Evolutionary conservation across 2,888 invertebrate genomes (phyloP), one percentile per base, ranked within the genome.

Genomic region (Didymodactylos carnosus): DNA sequence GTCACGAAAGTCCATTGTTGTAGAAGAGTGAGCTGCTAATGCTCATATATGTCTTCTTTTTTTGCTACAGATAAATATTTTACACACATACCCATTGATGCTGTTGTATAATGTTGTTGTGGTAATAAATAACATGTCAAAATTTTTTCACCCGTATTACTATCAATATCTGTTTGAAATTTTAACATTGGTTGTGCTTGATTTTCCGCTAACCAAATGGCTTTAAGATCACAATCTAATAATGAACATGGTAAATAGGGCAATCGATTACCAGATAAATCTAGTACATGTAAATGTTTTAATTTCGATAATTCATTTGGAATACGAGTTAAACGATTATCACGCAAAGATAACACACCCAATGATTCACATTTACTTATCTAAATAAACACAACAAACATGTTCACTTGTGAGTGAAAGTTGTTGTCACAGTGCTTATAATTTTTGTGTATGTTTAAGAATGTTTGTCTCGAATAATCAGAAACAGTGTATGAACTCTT

Each of bases 51-150:
- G n/a, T n/a, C n/a, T n/a, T n/a, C n/a, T n/a, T n/a, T n/a, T n/a
- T n/a, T n/a, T n/a, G n/a, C n/a, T n/a, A n/a, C n/a, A n/a, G n/a
- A n/a, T n/a, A n/a, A n/a, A n/a, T n/a, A 29, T n/a, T n/a, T 5
- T 5, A 7, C 6, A 35, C 35, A 35, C 62, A 35, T 62, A 29
- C 71, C 72, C 72, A 72, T 75, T 5, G 71, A 53, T 6, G 72
- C 70, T 19, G 73, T 70, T 27, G 49, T 78, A 76, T 78, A 84
- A 75, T 84, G 84, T 77, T 84, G 89, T 85, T 99, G 98, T 10
- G 98, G 98, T 80, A 99, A 85, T 76, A 99, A 87, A 85, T 95
- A 99, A 84, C 98, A 99, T 23, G 97, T 98, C 78, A 99, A 88
- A 75, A 98, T 91, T 83, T 91, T 91, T 82, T 92, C 90, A 7